Evolutionary conservation across 2,113 vertebrate genomes (phyloP), one percentile per base, ranked within the genome.

Genomic region (Protobothrops flavoviridis): DNA sequence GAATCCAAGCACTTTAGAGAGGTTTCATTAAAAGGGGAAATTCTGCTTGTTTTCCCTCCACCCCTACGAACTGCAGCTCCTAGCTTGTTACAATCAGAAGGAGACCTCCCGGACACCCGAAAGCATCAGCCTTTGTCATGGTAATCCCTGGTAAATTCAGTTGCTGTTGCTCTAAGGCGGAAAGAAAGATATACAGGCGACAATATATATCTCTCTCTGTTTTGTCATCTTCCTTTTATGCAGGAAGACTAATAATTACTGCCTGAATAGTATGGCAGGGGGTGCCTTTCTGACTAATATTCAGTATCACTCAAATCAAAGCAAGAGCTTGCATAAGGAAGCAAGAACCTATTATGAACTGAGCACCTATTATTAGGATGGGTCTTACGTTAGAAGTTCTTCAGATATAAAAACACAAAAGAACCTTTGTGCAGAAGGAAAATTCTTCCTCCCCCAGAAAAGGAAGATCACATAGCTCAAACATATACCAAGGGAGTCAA

Each of bases 131-230:
- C 92, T 94, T 96, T 95, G 61, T 96, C 61, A 95, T 93, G 90
- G 45, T 95, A 95, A 95, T 96, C 95, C 90, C 21, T 43, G 91
- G 90, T 92, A 93, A 95, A 95, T 96, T 95, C 93, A 88, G 91
- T 69, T 93, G 89, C 95, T 96, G 85, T 88, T 94, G 92, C 93
- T 95, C 95, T 86, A 87, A 52, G 59, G 33, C 59, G 50, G 33
- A 53, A 39, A 69, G 59, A 69, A 61, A 89, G 85, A 93, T 93
- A 91, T 92, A 92, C 92, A 96, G 91, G 92, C 93, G 94, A 94
- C 93, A 96, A 94, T 95, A 95, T 96, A 95, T 93, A 94, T 96
- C 95, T 96, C 93, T 95, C 93, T 94, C 90, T 95, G 94, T 91
- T 95, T 94, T 94, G 93, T 94, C 95, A 95, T 91, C 39, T 95